Evolutionary conservation across 92 coral and sea anemone genomes (phyloP).

Genomic region (Siderastrea radians): DNA sequence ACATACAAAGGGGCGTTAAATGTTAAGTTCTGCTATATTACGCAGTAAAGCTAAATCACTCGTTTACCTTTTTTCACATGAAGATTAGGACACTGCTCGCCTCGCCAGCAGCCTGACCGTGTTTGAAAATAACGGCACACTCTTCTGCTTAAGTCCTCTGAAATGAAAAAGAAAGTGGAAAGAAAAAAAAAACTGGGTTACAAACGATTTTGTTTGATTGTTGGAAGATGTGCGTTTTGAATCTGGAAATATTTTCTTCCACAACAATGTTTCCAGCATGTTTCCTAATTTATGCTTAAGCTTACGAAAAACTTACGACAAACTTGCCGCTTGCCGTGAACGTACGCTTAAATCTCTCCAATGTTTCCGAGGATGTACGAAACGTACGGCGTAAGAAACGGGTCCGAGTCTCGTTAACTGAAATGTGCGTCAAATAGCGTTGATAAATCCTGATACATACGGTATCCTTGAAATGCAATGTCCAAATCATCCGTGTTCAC

Average conservation of each 20-base stretch:
- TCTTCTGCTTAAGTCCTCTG: constrained; percentile 83
- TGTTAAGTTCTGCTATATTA: too few species aligned
- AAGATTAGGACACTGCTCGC: constrained; percentile 83
- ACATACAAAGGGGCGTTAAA: too few species aligned
- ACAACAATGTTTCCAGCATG: too few species aligned
- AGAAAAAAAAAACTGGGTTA: background rate
- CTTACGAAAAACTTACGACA: too few species aligned
- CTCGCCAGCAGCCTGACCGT: constrained; percentile 90
- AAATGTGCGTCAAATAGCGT: too few species aligned
- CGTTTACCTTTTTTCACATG: constrained; percentile 83
- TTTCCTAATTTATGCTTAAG: too few species aligned
- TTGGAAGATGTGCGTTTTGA: too few species aligned
- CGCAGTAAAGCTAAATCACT: background rate
- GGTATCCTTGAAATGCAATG: constrained; percentile 90
- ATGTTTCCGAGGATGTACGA: too few species aligned
- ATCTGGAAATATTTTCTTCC: too few species aligned
- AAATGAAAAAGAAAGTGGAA: background rate
- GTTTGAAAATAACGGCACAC: constrained; percentile 80
- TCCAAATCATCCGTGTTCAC: constrained; percentile 84
- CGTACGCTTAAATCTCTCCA: too few species aligned
- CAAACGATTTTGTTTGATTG: too few species aligned
- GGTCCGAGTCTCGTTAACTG: background rate
- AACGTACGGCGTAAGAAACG: background rate
- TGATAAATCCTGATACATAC: constrained; percentile 61
- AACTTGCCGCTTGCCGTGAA: too few species aligned